Conservation (phyloP, 2,113 vertebrate genomes). For the Gavia stellata region DNA sequence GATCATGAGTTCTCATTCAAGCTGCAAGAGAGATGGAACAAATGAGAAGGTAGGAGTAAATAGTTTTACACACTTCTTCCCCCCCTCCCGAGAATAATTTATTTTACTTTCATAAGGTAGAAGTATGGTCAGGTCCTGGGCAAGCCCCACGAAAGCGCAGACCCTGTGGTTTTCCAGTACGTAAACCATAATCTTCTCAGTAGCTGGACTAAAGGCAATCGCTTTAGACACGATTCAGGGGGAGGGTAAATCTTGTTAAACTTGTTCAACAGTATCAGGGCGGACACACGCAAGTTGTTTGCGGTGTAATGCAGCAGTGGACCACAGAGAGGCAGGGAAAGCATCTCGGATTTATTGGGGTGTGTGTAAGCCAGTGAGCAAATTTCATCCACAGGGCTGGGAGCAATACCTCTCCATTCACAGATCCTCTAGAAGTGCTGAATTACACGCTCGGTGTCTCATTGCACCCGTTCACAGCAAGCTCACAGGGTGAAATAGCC, state of each 20-base stretch:
- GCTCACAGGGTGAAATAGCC: background rate
- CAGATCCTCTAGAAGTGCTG: background rate
- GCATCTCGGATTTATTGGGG: background rate
- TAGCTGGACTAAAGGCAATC: background rate
- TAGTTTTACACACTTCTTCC: background rate
- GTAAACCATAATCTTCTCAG: background rate
- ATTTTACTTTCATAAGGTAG: background rate
- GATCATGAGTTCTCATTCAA: background rate
- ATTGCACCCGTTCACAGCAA: background rate
- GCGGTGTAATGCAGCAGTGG: fast-evolving
- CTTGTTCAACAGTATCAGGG: fast-evolving
- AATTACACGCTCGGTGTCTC: fast-evolving
- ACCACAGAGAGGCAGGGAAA: background rate
- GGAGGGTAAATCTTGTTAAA: constrained; percentile 4
- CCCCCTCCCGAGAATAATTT: background rate
- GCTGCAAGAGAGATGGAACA: background rate
- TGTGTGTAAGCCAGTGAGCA: background rate
- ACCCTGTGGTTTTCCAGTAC: background rate
- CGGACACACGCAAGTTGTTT: fast-evolving
- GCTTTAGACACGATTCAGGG: background rate
- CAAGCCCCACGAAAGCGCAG: fast-evolving
- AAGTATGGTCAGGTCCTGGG: background rate
- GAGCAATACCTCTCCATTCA: background rate
- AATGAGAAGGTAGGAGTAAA: background rate
- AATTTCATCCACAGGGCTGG: background rate